Evolutionary conservation across 2,797 vertebrate genomes (phyloP), one percentile per base, ranked within the genome.

Genomic region (Hippocampus kuda): DNA sequence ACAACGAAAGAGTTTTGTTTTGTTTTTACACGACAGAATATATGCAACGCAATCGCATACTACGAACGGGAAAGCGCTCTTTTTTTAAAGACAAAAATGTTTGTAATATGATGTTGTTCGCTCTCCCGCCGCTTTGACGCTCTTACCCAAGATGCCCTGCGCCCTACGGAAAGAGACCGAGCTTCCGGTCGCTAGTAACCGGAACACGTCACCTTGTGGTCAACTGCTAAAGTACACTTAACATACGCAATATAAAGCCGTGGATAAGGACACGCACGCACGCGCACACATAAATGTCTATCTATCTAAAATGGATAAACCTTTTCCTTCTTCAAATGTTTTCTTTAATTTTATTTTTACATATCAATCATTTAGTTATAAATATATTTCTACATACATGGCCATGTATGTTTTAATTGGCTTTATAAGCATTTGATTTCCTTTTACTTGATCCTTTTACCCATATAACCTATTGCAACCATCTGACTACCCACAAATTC

Each of bases 111-210:
- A 41, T 49, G 66, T 71, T 34, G 18, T 24, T 46, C 24, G 66
- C 75, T 81, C 84, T 89, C 86, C 87, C 86, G 85, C 87, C 84
- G 83, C 82, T 85, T 83, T 83, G 69, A 68, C 72, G 62, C 68
- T 64, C 41, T 66, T 80, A 78, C 84, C 84, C 81, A 81, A 59
- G 48, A 27, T 66, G 20, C 84, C 54, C 70, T 65, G 44, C 63
- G 44, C 44, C 42, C 1, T 8, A 44, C 22, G 42, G 63, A 18
- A 46, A 27, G 34, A 10, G 6, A 22, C 2, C 26, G 16, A 65
- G 16, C 63, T 48, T 65, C 63, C 63, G 63, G 63, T 48, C 15
- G 24, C 42, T 18, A 2, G 57, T 2, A 16, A 16, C 15, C 0
- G 27, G 20, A 8, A 7, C 0, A 30, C 59, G 59, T 18, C 59